Conservation (phyloP, 2,888 invertebrate species). For the Amorpha juglandis region DNA sequence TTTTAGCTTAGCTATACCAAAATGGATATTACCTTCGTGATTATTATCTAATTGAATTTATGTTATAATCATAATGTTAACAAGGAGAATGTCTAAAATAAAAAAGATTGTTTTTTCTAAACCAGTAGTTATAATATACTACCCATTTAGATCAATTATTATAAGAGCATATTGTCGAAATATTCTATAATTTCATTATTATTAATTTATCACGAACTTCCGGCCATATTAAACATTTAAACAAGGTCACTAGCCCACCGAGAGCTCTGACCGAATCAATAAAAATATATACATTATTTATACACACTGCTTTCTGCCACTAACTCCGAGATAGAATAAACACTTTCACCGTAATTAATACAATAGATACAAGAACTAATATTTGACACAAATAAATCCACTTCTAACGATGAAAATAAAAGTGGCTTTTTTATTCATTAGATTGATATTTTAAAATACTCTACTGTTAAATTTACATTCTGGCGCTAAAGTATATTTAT, state of each 20-base stretch:
- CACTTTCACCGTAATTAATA: conserved; percentile 21
- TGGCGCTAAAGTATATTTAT: too few relatives aligned
- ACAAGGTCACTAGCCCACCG: conserved; percentile 10
- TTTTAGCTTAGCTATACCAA: too few relatives aligned
- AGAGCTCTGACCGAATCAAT: conserved; percentile 2
- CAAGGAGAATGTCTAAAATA: too few relatives aligned
- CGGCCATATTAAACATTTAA: not conserved
- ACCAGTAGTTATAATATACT: too few relatives aligned
- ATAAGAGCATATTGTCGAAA: not conserved
- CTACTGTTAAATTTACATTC: too few relatives aligned
- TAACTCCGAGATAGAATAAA: not conserved
- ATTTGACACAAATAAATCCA: conserved; percentile 11
- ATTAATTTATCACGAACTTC: not conserved
- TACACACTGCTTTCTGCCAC: conserved; percentile 1
- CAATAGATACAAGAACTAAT: conserved; percentile 8
- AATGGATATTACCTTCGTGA: too few relatives aligned
- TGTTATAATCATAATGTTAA: too few relatives aligned
- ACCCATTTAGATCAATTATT: too few relatives aligned
- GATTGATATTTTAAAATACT: not conserved
- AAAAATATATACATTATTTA: conserved; percentile 11
- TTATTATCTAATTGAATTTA: too few relatives aligned
- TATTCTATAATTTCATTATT: not conserved
- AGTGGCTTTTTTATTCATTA: not conserved
- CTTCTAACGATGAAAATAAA: not conserved
- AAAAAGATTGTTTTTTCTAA: too few relatives aligned